phyloP scores from a whole-genome alignment of 2,113 vertebrate genomes.

The Orthonyx spaldingii region DNA sequence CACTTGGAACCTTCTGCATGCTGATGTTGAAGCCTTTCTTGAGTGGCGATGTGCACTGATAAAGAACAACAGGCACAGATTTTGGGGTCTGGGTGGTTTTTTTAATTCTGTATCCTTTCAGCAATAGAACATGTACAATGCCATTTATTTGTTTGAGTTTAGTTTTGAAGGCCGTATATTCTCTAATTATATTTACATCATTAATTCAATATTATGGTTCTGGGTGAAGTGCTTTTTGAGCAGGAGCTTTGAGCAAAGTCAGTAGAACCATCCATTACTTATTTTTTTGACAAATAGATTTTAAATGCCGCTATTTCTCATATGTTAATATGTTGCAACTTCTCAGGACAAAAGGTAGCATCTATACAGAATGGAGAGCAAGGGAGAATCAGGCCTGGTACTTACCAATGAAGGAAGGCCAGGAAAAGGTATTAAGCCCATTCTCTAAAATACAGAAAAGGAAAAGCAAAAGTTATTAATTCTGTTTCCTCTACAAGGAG shows the following conservation, averaged over 20 bases:
- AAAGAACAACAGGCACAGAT: background rate
- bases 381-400: background rate
- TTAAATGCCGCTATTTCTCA: background rate
- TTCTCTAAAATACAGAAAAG: background rate
- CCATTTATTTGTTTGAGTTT: background rate
- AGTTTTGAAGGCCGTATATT: background rate
- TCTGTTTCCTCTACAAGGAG: background rate
- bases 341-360: background rate
- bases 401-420: background rate
- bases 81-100: rapidly evolving
- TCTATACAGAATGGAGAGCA: background rate
- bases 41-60: background rate
- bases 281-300: background rate
- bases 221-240: background rate
- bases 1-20: background rate
- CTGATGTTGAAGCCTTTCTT: background rate
- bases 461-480: background rate
- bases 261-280: background rate
- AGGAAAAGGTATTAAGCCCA: background rate
- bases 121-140: background rate
- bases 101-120: background rate
- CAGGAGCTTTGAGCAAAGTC: background rate
- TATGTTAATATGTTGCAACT: background rate
- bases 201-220: background rate
- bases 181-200: background rate